Conservation (phyloP, 2,888 invertebrate species). For the Melikaiella ostensackeni region DNA sequence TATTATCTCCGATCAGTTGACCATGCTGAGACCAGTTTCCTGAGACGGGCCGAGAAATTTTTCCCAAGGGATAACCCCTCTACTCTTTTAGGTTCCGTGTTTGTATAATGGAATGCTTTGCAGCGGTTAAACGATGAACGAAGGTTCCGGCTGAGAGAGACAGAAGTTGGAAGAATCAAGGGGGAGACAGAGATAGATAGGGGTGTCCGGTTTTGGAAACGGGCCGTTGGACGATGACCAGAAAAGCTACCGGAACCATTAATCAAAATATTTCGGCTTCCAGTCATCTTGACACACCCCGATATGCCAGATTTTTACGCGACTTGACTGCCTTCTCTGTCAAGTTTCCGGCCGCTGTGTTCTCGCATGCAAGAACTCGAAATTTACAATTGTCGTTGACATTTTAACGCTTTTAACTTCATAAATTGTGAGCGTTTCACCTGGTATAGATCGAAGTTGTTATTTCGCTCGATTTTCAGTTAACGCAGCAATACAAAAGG, state of each 20-base stretch:
- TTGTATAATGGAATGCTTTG: conserved; percentile 51
- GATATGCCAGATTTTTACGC: conserved; percentile 49
- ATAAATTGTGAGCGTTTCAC: too few species aligned
- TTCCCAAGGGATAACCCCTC: conserved; percentile 62
- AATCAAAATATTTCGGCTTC: conserved; percentile 64
- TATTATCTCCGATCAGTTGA: conserved; percentile 48
- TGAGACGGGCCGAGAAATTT: conserved; percentile 58
- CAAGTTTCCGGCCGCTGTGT: background rate
- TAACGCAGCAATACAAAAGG: too few species aligned
- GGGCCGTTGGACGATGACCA: conserved; percentile 63
- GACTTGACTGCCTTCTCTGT: conserved; percentile 38
- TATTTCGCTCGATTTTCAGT: too few species aligned
- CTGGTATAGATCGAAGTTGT: too few species aligned
- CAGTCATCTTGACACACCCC: conserved; percentile 42
- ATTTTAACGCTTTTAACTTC: too few species aligned
- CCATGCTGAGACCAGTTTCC: conserved; percentile 62
- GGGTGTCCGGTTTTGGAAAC: conserved; percentile 66
- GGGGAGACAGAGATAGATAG: conserved; percentile 41
- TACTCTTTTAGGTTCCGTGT: conserved; percentile 47
- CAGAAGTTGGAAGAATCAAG: conserved; percentile 12
- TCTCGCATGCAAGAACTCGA: background rate
- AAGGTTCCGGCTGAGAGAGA: conserved; percentile 30
- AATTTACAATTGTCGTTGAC: background rate
- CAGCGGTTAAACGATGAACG: conserved; percentile 28
- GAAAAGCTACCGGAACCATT: conserved; percentile 60